Conservation (phyloP, 2,113 vertebrate species). For the Tylochromis polylepis region DNA sequence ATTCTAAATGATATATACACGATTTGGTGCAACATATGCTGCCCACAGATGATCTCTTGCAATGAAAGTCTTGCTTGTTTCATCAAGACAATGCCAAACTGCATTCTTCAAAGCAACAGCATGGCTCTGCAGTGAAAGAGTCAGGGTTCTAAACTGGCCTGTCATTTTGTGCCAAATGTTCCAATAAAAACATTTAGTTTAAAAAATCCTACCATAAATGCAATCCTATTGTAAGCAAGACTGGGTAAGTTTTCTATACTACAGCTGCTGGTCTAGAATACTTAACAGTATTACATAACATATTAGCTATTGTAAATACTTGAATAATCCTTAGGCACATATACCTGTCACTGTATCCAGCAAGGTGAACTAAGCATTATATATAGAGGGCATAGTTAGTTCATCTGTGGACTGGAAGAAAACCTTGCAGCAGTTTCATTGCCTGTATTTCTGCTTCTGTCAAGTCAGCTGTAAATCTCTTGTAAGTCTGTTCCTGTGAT, state of each 20-base stretch:
- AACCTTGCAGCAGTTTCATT: background rate
- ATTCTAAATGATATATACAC: background rate
- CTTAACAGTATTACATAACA: background rate
- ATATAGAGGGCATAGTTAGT: background rate
- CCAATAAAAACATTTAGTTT: background rate
- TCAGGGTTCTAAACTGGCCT: background rate
- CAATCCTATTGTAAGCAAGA: background rate
- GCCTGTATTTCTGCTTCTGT: background rate
- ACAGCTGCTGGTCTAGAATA: background rate
- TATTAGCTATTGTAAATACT: background rate
- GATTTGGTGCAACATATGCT: background rate
- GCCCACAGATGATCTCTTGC: background rate
- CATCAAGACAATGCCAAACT: background rate
- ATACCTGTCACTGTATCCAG: background rate
- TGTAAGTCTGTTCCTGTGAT: background rate
- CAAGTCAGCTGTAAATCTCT: background rate
- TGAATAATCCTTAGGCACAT: background rate
- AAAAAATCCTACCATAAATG: background rate
- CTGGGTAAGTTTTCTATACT: background rate
- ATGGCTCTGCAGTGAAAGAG: background rate
- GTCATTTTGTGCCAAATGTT: background rate
- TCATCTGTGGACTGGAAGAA: background rate
- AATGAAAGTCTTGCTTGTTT: background rate
- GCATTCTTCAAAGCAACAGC: background rate
- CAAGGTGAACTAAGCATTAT: background rate